A percentile compares a stretch with the other conserved stretches of the same genome.
Conservation (phyloP, 2,888 invertebrate genomes). For the Helicoverpa assulta region DNA sequence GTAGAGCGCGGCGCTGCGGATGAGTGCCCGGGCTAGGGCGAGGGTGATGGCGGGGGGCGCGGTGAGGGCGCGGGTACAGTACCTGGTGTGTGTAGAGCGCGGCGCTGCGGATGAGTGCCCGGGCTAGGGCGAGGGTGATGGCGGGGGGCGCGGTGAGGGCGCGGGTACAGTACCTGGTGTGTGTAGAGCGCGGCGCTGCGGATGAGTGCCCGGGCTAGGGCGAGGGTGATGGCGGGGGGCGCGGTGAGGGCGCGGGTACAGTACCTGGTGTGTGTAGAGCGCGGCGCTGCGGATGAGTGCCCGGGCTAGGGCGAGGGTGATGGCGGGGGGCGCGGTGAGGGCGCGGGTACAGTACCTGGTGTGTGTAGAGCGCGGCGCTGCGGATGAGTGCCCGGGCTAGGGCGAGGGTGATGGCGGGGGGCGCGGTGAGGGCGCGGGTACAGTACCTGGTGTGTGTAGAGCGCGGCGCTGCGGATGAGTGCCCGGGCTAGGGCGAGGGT, state of each 20-base stretch:
- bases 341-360: slow-evolving; percentile 82
- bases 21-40: too few relatives aligned
- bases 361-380: slow-evolving; percentile 93
- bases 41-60: too few relatives aligned
- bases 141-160: too few relatives aligned
- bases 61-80: too few relatives aligned
- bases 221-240: slow-evolving; percentile 96
- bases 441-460: slow-evolving; percentile 88
- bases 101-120: too few relatives aligned
- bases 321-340: slow-evolving; percentile 95
- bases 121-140: too few relatives aligned
- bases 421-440: slow-evolving; percentile 93
- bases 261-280: slow-evolving; percentile 89
- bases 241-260: slow-evolving; percentile 92
- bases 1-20: too few relatives aligned
- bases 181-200: slow-evolving; percentile 94
- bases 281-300: slow-evolving; percentile 95
- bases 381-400: slow-evolving; percentile 95
- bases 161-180: not conserved
- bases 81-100: too few relatives aligned
- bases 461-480: slow-evolving; percentile 94
- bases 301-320: slow-evolving; percentile 95
- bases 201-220: slow-evolving; percentile 95
- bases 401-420: slow-evolving; percentile 96
- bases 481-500: slow-evolving; percentile 95